phyloP scores from a whole-genome alignment of 1,140 invertebrate genomes.

The Diploscapter pachys region DNA sequence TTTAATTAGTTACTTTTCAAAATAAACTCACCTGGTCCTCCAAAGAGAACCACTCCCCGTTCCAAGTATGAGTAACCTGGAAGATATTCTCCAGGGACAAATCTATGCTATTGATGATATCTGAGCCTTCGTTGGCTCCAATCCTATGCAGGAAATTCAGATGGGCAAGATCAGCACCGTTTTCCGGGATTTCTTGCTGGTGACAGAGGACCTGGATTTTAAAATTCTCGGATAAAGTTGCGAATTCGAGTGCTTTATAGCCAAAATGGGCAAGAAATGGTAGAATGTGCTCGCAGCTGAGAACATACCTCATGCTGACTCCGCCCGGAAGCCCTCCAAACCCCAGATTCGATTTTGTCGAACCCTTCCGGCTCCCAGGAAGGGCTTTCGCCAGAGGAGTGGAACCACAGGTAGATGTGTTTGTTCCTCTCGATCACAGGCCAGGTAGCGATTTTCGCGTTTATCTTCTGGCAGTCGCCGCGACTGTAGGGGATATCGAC shows the following conservation, averaged over 20 bases:
- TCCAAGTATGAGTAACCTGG: background rate
- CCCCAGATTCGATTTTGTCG: slow-evolving; percentile 64
- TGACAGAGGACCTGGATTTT: slow-evolving; percentile 63
- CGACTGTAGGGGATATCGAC: slow-evolving; percentile 69
- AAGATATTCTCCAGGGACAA: background rate
- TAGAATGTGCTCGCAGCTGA: background rate
- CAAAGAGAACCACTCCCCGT: no score
- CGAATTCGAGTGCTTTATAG: slow-evolving; percentile 66
- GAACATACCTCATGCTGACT: slow-evolving; percentile 16
- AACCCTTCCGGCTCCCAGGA: slow-evolving; percentile 69
- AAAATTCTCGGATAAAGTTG: background rate
- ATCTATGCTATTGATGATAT: background rate
- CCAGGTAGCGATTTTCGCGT: slow-evolving; percentile 59
- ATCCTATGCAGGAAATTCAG: slow-evolving; percentile 63
- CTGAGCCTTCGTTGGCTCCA: slow-evolving; percentile 31
- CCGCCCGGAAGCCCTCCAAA: slow-evolving; percentile 64
- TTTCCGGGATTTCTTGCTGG: slow-evolving; percentile 82
- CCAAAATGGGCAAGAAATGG: background rate
- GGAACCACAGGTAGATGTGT: slow-evolving; percentile 64
- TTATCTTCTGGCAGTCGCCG: slow-evolving; percentile 57
- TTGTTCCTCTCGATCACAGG: slow-evolving; percentile 33
- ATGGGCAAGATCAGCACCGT: slow-evolving; percentile 80
- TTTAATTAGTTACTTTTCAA: no score
- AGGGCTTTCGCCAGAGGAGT: slow-evolving; percentile 71
- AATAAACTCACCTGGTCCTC: no score